Evolutionary conservation across 1,140 invertebrate genomes (phyloP), one percentile per base, ranked within the genome.

Genomic region (Amyelois transitella): DNA sequence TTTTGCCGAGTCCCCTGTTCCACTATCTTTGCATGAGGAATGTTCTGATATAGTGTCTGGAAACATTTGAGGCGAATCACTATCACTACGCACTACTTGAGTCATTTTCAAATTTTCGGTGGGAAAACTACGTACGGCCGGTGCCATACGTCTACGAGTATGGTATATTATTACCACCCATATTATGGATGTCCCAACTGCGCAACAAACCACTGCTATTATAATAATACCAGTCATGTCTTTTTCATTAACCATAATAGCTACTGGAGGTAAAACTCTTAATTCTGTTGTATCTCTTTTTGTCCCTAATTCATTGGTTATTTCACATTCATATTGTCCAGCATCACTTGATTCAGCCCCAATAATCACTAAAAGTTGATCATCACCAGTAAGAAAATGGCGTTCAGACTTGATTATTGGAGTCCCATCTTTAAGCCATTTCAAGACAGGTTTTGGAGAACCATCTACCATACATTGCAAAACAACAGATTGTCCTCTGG

Each of bases 131-230:
- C 71, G 80, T 24, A 86, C 70, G 28, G 81, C 69, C 53, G 72
- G 73, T 10, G 89, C 89, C 69, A 92, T 88, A 12, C 91, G 89
- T 77, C 92, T 92, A 50, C 94, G 86, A 0, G 95, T 96, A 69
- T 96, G 94, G 77, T 97, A 97, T 67, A 98, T 97, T 55, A 98
- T 94, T 5, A 96, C 92, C 8, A 97, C 95, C 96, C 96, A 98
- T 20, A 97, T 91, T 8, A 97, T 91, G 0, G 96, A 98, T 2
- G 96, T 97, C 3, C 93, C 92, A 14, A 98, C 94, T 24, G 96
- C 94, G 79, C 96, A 97, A 80, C 95, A 95, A 19, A 97, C 95
- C 0, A 97, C 94, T 1, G 95, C 94, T 53, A 98, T 96, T 63
- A 97, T 93, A 64, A 97, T 94, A 55, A 97, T 93, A 43, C 95